These are phyloP conservation scores for Rhimphoctona megacephalus DNA, from an alignment of 2,888 invertebrate genomes.

Conservation along the genomic window DNA sequence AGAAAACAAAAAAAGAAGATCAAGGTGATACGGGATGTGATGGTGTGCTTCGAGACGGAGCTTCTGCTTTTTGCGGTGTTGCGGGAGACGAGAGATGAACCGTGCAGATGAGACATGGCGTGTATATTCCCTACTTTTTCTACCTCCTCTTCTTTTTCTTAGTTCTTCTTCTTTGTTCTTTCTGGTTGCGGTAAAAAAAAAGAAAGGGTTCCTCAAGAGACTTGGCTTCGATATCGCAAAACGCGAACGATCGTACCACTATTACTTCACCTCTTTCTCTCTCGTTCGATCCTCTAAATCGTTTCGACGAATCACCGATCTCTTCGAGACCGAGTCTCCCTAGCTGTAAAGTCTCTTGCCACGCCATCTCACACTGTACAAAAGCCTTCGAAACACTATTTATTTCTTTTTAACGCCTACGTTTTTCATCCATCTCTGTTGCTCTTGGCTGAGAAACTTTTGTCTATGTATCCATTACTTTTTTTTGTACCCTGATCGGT, in stretches of 20 bases:
- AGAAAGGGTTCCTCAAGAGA: slow-evolving; percentile 20
- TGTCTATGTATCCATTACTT: slow-evolving; percentile 31
- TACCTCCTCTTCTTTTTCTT: not conserved
- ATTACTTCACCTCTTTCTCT: slow-evolving; percentile 11
- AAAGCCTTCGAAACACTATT: not conserved
- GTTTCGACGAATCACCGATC: slow-evolving; percentile 64
- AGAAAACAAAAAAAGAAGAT: slow-evolving; percentile 19
- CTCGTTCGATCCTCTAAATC: slow-evolving; percentile 47
- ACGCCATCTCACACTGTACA: slow-evolving; percentile 32
- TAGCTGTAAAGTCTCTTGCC: slow-evolving; percentile 57
- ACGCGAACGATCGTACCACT: slow-evolving; percentile 56
- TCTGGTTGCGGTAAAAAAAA: slow-evolving; percentile 16
- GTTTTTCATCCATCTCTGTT: slow-evolving; percentile 54
- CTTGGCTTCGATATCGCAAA: slow-evolving; percentile 51
- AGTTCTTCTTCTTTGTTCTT: slow-evolving; percentile 1
- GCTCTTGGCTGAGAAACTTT: slow-evolving; percentile 33
- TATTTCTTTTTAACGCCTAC: slow-evolving; percentile 62
- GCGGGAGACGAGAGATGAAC: slow-evolving; percentile 7
- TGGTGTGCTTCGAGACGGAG: slow-evolving; percentile 39
- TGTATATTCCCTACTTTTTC: slow-evolving; percentile 20
- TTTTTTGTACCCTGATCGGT: slow-evolving; percentile 41
- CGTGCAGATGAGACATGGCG: slow-evolving; percentile 43
- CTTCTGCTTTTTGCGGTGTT: slow-evolving; percentile 51
- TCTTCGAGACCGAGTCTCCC: not conserved
- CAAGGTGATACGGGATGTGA: slow-evolving; percentile 2